Conservation (phyloP, 2,113 vertebrate genomes). For the Myiozetetes cayanensis region DNA sequence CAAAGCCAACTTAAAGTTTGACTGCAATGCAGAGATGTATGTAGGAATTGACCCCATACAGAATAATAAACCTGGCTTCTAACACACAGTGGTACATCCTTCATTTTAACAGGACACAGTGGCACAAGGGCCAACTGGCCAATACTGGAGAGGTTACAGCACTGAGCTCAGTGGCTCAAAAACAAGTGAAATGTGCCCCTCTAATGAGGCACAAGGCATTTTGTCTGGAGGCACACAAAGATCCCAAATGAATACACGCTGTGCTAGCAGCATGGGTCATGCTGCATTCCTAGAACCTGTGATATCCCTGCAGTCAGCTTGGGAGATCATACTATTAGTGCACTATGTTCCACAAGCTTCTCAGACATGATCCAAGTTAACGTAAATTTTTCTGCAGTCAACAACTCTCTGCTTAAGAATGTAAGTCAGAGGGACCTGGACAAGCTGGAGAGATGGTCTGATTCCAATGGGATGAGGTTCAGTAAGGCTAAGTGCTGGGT, state of each 20-base stretch:
- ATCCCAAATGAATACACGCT: neutral
- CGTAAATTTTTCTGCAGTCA: neutral
- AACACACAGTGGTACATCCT: conserved; percentile 2
- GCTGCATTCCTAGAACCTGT: neutral
- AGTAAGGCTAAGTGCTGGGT: no score
- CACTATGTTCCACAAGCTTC: neutral
- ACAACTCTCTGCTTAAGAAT: neutral
- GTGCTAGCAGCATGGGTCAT: neutral
- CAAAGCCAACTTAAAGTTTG: conserved; percentile 5
- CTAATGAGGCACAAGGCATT: neutral
- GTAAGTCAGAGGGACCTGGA: no score
- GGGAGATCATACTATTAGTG: neutral
- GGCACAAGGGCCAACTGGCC: neutral
- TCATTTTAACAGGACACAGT: neutral
- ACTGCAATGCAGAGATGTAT: neutral
- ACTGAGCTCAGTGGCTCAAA: neutral
- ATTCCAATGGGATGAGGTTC: no score
- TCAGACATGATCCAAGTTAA: neutral
- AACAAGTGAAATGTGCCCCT: neutral
- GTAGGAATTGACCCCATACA: neutral
- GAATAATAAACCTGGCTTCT: conserved; percentile 34
- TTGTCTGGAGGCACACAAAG: neutral
- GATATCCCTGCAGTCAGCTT: neutral
- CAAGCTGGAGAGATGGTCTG: no score
- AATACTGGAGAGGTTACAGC: neutral